Conservation (phyloP, 2,888 invertebrate genomes). For the Phortica okadai region DNA sequence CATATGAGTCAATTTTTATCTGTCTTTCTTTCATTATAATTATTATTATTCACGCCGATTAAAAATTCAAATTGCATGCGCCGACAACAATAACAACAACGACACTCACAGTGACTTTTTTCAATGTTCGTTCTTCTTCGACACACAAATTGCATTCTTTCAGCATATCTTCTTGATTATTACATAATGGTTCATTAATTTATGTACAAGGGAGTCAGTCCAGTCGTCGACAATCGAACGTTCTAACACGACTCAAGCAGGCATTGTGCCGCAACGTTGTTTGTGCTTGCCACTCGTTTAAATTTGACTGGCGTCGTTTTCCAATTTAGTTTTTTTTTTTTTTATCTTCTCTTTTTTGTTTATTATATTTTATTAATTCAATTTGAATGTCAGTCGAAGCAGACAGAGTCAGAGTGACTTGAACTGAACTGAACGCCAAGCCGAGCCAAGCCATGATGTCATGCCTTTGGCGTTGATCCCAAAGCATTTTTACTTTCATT, state of each 20-base stretch:
- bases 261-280: neutral
- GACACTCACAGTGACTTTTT: neutral
- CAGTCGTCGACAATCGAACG: neutral
- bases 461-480: neutral
- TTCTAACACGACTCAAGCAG: neutral
- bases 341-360: neutral
- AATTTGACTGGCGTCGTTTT: constrained; percentile 1
- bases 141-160: neutral
- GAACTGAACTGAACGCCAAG: neutral
- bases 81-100: neutral
- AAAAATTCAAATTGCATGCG: constrained; percentile 17
- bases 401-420: neutral
- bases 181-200: constrained; percentile 28
- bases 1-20: neutral
- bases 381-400: neutral
- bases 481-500: neutral
- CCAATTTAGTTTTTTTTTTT: neutral
- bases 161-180: constrained; percentile 20
- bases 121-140: neutral
- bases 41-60: constrained; percentile 6
- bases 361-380: neutral
- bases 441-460: neutral
- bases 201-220: constrained; percentile 1
- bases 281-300: neutral
- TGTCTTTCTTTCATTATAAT: neutral